Conservation (phyloP, 2,113 vertebrate genomes). For the Crotalus helleri region DNA sequence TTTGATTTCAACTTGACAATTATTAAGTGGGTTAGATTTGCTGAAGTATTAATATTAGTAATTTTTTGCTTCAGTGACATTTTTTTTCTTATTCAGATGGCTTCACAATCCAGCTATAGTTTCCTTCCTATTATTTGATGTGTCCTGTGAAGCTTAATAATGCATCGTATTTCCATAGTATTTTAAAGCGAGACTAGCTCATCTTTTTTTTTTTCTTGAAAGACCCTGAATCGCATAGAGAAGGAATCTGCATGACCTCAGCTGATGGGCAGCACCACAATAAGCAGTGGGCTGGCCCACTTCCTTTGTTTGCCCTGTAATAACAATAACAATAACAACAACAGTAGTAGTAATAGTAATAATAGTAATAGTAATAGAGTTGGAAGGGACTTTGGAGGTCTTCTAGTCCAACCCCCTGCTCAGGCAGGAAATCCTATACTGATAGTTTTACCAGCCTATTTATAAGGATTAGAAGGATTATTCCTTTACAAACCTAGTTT, state of each 20-base stretch:
- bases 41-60: constrained; percentile 4
- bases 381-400: too few species aligned
- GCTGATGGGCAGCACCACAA: background rate
- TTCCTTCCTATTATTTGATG: background rate
- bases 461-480: background rate
- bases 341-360: too few species aligned
- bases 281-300: background rate
- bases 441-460: background rate
- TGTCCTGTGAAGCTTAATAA: background rate
- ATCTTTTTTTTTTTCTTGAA: background rate
- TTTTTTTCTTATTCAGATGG: background rate
- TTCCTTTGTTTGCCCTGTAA: background rate
- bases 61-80: background rate
- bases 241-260: background rate
- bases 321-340: too few species aligned
- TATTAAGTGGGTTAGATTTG: background rate
- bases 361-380: too few species aligned
- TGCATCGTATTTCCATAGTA: background rate
- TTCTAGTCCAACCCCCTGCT: too few species aligned
- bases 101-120: background rate
- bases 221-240: background rate
- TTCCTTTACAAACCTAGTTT: background rate
- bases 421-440: background rate
- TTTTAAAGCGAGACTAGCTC: background rate
- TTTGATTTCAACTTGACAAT: background rate